Evolutionary conservation across 2,797 vertebrate genomes (phyloP).

Genomic region (Vespertilio murinus): DNA sequence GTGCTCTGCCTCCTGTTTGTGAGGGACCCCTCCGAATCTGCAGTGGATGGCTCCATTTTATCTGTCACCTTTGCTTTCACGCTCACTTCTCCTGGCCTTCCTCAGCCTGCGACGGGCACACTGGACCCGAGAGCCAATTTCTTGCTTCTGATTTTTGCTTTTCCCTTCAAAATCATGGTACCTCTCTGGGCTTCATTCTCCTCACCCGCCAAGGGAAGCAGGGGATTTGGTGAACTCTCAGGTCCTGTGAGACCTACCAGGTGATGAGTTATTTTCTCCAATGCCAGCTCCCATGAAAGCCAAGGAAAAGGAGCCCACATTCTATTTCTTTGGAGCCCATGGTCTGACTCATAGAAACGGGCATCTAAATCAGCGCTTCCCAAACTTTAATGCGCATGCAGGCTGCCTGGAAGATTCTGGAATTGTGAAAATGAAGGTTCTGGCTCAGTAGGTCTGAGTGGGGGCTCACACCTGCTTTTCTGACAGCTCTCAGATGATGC

Average conservation of each 20-base stretch:
- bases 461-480: background rate
- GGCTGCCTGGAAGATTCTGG: background rate
- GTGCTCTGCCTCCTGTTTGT: background rate
- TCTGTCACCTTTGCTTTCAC: background rate
- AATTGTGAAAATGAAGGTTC: background rate
- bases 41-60: background rate
- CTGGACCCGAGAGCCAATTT: background rate
- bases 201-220: background rate
- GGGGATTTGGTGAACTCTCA: background rate
- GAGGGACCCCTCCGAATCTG: background rate
- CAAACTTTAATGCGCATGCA: background rate
- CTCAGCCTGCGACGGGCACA: fast-evolving
- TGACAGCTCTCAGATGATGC: background rate
- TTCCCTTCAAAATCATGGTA: background rate
- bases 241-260: background rate
- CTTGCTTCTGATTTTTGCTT: background rate
- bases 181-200: background rate
- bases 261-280: background rate
- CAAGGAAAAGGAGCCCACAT: too few relatives aligned
- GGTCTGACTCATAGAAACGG: background rate
- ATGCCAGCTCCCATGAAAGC: background rate
- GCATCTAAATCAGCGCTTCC: background rate
- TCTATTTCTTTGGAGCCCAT: background rate
- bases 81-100: background rate
- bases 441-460: background rate